A percentile compares a stretch with the other conserved stretches of the same genome.
Conservation (phyloP, 1,140 invertebrate genomes). For the Drosophila chauvacae region DNA sequence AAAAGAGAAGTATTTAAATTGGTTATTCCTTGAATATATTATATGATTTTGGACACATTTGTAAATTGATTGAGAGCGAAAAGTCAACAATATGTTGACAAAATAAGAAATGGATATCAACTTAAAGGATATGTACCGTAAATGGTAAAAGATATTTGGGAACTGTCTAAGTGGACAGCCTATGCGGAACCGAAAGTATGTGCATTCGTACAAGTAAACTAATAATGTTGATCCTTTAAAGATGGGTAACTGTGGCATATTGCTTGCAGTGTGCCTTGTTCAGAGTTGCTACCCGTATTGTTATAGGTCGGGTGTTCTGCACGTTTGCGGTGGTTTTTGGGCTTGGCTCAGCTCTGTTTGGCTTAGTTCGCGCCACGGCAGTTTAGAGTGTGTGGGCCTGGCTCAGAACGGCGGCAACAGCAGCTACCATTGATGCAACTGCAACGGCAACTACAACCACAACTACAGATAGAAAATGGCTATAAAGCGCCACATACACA, state of each 20-base stretch:
- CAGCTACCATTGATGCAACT: constrained; percentile 35
- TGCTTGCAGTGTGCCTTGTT: not conserved
- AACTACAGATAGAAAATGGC: constrained; percentile 25
- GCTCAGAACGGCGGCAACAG: constrained; percentile 4
- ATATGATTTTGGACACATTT: not conserved
- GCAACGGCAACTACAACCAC: constrained; percentile 19
- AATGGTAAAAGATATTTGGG: not conserved
- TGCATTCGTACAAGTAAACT: not conserved
- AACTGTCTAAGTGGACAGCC: not conserved
- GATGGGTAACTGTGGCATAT: not conserved
- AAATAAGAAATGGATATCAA: too few relatives aligned
- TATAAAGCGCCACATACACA: constrained; percentile 41
- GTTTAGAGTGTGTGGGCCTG: constrained; percentile 11
- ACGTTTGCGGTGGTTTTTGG: constrained; percentile 61
- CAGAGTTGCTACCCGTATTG: not conserved
- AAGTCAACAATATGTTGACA: too few relatives aligned
- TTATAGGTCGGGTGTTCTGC: constrained; percentile 60
- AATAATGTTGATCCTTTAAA: not conserved
- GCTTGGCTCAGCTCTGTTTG: constrained; percentile 55
- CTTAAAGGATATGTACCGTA: not conserved
- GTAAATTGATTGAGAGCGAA: too few relatives aligned
- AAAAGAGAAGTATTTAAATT: not conserved
- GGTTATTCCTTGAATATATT: not conserved
- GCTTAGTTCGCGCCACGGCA: constrained; percentile 22
- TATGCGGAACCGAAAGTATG: not conserved